Conservation (phyloP, 2,888 invertebrate species). For the Lydus trimaculatus region DNA sequence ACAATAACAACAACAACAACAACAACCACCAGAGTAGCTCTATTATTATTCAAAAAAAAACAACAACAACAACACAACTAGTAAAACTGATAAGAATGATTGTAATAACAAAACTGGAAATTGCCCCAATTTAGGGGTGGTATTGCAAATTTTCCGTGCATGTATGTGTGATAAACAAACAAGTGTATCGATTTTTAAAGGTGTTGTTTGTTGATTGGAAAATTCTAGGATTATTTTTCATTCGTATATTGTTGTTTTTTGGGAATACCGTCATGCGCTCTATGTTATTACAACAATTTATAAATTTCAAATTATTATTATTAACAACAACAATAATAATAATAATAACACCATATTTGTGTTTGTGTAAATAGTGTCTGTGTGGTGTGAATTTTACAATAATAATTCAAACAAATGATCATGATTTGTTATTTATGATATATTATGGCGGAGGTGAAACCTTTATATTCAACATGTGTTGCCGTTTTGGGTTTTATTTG, state of each 20-base stretch:
- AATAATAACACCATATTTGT: constrained; percentile 7
- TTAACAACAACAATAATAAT: constrained; percentile 8
- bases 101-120: not conserved
- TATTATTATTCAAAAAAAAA: not conserved
- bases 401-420: constrained; percentile 19
- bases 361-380: constrained; percentile 28
- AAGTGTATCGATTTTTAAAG: constrained; percentile 46
- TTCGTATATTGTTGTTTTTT: constrained; percentile 29
- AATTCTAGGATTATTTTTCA: constrained; percentile 36
- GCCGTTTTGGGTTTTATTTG: constrained; percentile 78
- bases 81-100: not conserved
- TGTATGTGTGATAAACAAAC: constrained; percentile 34
- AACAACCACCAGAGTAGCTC: not conserved
- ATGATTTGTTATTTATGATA: constrained; percentile 43
- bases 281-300: constrained; percentile 23
- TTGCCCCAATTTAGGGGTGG: not conserved
- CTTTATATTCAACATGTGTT: constrained; percentile 73
- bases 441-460: constrained; percentile 71
- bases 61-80: too few relatives aligned
- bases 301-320: not conserved
- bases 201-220: constrained; percentile 39
- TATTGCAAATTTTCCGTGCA: not conserved
- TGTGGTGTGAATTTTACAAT: constrained; percentile 2
- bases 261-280: constrained; percentile 33
- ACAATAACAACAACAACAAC: not conserved